These are phyloP conservation scores for Tetanocera ferruginea DNA, from an alignment of 2,888 invertebrate genomes.

Conservation along the genomic window DNA sequence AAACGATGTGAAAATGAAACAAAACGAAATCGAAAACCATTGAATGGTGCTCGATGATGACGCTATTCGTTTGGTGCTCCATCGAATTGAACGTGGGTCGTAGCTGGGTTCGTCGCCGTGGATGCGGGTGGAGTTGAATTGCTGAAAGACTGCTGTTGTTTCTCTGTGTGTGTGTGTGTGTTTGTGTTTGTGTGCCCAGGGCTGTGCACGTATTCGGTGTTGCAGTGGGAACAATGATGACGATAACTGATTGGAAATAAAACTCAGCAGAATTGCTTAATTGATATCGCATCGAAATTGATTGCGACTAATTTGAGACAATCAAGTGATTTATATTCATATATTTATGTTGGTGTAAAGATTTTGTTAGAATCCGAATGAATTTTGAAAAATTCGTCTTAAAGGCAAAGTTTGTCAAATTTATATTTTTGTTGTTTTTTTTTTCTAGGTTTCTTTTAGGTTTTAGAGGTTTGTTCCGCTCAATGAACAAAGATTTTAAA, in stretches of 20 bases:
- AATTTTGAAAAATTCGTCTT: no score
- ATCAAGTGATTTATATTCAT: constrained; percentile 50
- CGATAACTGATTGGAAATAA: constrained; percentile 37
- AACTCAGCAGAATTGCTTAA: constrained; percentile 51
- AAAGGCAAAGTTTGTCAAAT: no score
- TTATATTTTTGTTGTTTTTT: no score
- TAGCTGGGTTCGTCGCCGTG: not conserved
- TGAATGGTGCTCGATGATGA: constrained; percentile 16
- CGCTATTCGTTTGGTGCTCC: constrained; percentile 1
- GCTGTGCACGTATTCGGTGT: constrained; percentile 3
- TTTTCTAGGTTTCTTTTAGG: no score
- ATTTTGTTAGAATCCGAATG: not conserved
- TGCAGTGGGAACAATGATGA: constrained; percentile 22
- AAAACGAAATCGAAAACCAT: constrained; percentile 1
- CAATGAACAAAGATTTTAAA: not conserved
- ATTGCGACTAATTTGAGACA: constrained; percentile 65
- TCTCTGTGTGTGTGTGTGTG: constrained; percentile 7
- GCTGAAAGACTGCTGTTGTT: not conserved
- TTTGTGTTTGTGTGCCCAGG: not conserved
- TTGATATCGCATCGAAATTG: constrained; percentile 58
- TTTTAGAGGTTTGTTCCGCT: no score
- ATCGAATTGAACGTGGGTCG: not conserved
- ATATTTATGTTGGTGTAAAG: not conserved
- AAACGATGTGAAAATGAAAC: not conserved
- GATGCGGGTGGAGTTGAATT: constrained; percentile 46